phyloP scores from a whole-genome alignment of 2,888 invertebrate genomes.

The Drosophila pegasa region DNA sequence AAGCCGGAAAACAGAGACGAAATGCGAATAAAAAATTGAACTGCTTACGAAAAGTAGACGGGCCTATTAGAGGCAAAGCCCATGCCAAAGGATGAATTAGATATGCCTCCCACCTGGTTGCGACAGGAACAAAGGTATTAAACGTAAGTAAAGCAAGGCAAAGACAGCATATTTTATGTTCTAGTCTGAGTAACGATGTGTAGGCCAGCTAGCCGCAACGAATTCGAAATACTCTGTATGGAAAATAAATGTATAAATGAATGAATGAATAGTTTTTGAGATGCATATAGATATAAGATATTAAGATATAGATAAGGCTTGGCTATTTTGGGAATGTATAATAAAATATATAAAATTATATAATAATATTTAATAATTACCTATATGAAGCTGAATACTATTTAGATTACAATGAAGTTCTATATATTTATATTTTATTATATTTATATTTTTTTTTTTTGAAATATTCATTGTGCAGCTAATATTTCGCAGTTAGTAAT shows the following conservation, averaged over 20 bases:
- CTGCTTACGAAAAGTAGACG: slow-evolving; percentile 68
- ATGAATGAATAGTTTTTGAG: background rate
- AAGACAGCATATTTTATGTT: slow-evolving; percentile 74
- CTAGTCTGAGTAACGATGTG: slow-evolving; percentile 46
- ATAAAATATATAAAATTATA: too few species aligned
- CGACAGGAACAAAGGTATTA: slow-evolving; percentile 54
- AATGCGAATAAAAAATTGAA: slow-evolving; percentile 73
- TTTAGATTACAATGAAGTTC: background rate
- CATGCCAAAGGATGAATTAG: slow-evolving; percentile 54
- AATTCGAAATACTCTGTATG: slow-evolving; percentile 19
- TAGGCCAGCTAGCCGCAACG: background rate
- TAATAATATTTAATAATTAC: too few species aligned
- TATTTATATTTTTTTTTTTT: background rate
- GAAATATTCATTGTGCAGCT: background rate
- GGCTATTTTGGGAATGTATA: too few species aligned
- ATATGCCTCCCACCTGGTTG: slow-evolving; percentile 48
- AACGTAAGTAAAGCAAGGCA: slow-evolving; percentile 41
- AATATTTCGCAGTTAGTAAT: background rate
- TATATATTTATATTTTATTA: background rate
- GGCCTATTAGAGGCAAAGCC: slow-evolving; percentile 71
- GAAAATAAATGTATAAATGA: background rate
- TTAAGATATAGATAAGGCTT: too few species aligned
- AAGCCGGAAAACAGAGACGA: slow-evolving; percentile 62
- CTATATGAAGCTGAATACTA: background rate
- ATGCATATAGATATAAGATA: too few species aligned